phyloP scores from a whole-genome alignment of 2,888 invertebrate genomes.

The Belgica antarctica region DNA sequence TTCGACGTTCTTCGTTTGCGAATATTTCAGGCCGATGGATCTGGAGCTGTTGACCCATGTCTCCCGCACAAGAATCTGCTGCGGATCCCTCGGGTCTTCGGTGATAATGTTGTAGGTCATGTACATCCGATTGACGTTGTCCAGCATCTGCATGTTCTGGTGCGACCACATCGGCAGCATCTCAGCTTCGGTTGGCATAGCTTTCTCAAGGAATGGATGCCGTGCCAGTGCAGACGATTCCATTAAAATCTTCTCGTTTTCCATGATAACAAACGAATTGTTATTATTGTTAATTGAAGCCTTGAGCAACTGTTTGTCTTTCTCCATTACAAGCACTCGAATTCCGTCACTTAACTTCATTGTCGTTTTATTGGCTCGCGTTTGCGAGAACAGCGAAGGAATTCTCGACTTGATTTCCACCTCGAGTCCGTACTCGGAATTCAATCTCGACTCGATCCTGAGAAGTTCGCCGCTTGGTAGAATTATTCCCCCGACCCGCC shows the following conservation, averaged over 20 bases:
- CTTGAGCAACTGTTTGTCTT: constrained; percentile 69
- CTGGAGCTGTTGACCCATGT: constrained; percentile 89
- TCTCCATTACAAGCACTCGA: constrained; percentile 67
- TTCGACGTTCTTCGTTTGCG: constrained; percentile 85
- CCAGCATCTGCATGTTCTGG: constrained; percentile 73
- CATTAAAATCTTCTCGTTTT: constrained; percentile 72
- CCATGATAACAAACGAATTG: constrained; percentile 71
- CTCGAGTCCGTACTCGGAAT: constrained; percentile 72
- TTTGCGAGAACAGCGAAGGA: constrained; percentile 59
- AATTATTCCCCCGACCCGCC: constrained; percentile 80
- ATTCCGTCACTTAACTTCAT: constrained; percentile 66
- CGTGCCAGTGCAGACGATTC: constrained; percentile 76
- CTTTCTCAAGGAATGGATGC: constrained; percentile 73
- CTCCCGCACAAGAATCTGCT: constrained; percentile 78
- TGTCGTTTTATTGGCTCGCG: constrained; percentile 57
- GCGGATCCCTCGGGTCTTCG: constrained; percentile 80
- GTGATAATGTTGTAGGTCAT: constrained; percentile 74
- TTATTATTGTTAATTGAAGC: constrained; percentile 75
- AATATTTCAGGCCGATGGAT: constrained; percentile 87
- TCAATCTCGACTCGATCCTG: constrained; percentile 74
- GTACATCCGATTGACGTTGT: constrained; percentile 73
- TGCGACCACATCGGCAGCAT: constrained; percentile 88
- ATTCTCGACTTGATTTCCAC: constrained; percentile 67
- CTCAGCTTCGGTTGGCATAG: constrained; percentile 82
- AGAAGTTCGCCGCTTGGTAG: constrained; percentile 90